These are phyloP conservation scores for Diadegma fenestrale DNA, from an alignment of 2,888 invertebrate genomes.

Conservation along the genomic window DNA sequence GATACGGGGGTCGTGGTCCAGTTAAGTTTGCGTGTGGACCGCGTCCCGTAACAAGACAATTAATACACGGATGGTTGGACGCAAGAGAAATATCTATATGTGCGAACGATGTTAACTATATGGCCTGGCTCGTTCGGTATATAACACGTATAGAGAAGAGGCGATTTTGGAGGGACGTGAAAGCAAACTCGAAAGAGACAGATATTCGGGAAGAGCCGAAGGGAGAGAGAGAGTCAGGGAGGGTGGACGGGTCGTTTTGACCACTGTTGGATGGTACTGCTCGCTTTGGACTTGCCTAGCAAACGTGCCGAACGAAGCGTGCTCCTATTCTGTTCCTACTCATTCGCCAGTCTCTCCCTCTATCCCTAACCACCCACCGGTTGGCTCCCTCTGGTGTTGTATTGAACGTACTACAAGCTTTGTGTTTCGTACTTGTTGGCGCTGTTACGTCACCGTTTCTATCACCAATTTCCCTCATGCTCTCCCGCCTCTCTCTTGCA, in stretches of 20 bases:
- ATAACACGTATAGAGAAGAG: slow-evolving; percentile 27
- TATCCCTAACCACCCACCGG: slow-evolving; percentile 5
- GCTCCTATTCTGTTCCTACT: slow-evolving; percentile 43
- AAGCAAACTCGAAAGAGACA: slow-evolving; percentile 4
- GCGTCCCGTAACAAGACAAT: slow-evolving; percentile 81
- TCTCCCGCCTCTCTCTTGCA: slow-evolving; percentile 12
- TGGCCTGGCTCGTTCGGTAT: slow-evolving; percentile 27
- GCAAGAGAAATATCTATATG: slow-evolving; percentile 58
- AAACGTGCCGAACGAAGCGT: slow-evolving; percentile 45
- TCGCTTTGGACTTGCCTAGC: slow-evolving; percentile 22
- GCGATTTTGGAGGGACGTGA: slow-evolving; percentile 16
- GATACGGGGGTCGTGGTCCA: slow-evolving; percentile 54
- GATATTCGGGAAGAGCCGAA: background rate
- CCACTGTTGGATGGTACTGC: slow-evolving; percentile 35
- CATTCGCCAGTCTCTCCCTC: slow-evolving; percentile 16
- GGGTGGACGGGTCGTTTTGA: slow-evolving; percentile 24
- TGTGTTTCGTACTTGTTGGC: slow-evolving; percentile 42
- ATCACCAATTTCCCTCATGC: slow-evolving; percentile 49
- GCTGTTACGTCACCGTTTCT: slow-evolving; percentile 57
- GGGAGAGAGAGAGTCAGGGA: slow-evolving; percentile 11
- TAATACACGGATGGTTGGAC: slow-evolving; percentile 78
- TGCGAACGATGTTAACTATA: slow-evolving; percentile 39
- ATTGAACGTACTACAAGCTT: slow-evolving; percentile 28
- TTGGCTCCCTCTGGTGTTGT: slow-evolving; percentile 39
- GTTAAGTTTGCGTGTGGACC: slow-evolving; percentile 65